These are phyloP conservation scores for Acrobasis consociella DNA, from an alignment of 2,888 invertebrate genomes.

Conservation along the genomic window DNA sequence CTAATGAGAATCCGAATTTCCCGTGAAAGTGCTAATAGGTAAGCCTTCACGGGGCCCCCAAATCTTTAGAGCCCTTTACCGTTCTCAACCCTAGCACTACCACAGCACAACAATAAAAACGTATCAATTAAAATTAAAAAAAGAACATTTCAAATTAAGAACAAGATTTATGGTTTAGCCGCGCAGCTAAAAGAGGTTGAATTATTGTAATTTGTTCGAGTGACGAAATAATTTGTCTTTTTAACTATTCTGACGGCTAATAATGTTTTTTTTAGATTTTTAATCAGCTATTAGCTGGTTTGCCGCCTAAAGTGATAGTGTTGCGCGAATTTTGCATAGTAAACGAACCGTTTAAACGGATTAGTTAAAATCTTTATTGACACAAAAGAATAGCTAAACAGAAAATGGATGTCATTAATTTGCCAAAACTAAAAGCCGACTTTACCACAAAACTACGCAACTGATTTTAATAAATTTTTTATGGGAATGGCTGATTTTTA, in stretches of 20 bases:
- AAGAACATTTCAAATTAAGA: conserved; percentile 20
- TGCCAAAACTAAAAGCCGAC: no score
- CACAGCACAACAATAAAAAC: conserved; percentile 8
- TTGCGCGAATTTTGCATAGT: conserved; percentile 50
- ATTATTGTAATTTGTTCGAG: conserved; percentile 22
- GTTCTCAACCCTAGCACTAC: no score
- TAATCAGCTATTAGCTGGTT: conserved; percentile 47
- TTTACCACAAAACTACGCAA: no score
- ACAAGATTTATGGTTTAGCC: conserved; percentile 14
- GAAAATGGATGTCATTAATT: no score
- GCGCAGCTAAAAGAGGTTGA: conserved; percentile 15
- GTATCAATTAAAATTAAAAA: conserved; percentile 18
- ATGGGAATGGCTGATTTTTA: no score
- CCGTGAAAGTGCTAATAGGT: no score
- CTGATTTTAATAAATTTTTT: no score
- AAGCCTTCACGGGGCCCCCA: no score
- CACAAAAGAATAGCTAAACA: background rate
- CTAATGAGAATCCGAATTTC: no score
- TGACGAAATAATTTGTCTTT: conserved; percentile 30
- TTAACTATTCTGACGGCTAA: conserved; percentile 45
- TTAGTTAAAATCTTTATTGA: conserved; percentile 12
- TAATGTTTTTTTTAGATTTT: conserved; percentile 46
- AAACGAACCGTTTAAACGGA: conserved; percentile 51
- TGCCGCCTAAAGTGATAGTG: conserved; percentile 45
- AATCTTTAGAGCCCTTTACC: no score